Evolutionary conservation across 2,113 vertebrate species (phyloP).

Genomic region (Peromyscus polionotus): DNA sequence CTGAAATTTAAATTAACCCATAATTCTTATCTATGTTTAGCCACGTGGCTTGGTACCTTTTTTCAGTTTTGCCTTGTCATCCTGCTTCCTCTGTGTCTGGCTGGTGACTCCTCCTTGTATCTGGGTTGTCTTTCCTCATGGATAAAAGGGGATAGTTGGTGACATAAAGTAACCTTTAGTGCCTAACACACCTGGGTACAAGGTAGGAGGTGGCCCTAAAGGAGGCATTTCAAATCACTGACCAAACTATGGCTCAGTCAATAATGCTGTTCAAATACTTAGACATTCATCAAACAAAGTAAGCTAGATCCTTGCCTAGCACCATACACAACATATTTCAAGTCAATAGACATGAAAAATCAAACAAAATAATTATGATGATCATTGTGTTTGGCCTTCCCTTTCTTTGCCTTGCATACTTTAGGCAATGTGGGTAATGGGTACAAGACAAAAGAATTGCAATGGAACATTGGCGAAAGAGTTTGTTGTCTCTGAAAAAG

Average conservation of each 20-base stretch:
- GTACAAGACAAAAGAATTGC: neutral
- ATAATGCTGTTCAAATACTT: neutral
- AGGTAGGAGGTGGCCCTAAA: neutral
- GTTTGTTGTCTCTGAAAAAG: conserved; percentile 13
- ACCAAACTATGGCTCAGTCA: neutral
- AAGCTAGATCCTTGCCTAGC: neutral
- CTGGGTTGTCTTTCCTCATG: neutral
- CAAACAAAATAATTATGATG: neutral
- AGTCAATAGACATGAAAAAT: neutral
- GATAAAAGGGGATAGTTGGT: neutral
- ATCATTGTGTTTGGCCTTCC: neutral
- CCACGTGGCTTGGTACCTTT: no score
- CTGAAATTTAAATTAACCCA: no score
- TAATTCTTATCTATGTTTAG: no score
- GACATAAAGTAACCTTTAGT: neutral
- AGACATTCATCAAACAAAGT: neutral
- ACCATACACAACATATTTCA: neutral
- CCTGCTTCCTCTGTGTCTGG: no score
- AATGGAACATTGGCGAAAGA: neutral
- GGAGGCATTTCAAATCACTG: neutral
- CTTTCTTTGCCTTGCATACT: neutral
- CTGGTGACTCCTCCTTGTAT: no score
- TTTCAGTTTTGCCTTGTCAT: no score
- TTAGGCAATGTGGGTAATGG: neutral
- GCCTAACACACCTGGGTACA: no score